Percentiles rank a stretch among this genome's conserved stretches.
These are phyloP conservation scores for Tylochromis polylepis DNA, from an alignment of 2,113 vertebrate species.

Conservation along the genomic window DNA sequence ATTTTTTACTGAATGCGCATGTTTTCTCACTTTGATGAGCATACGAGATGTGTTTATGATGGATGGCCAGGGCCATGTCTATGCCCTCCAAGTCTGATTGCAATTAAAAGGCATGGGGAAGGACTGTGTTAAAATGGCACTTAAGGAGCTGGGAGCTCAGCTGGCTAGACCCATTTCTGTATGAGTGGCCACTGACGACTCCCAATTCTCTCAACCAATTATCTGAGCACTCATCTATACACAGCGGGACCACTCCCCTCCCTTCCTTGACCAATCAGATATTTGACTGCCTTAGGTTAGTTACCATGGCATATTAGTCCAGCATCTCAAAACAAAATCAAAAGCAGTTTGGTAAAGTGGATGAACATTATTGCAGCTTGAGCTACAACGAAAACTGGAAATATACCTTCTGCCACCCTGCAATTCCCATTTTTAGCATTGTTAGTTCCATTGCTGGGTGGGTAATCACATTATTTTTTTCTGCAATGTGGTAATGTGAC, in stretches of 20 bases:
- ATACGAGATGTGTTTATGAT: conserved; percentile 6
- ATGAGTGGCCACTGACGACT: conserved; percentile 62
- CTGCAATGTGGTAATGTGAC: not conserved
- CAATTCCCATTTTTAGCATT: not conserved
- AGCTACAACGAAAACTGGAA: not conserved
- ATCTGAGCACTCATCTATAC: conserved; percentile 67
- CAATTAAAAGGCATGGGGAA: conserved; percentile 67
- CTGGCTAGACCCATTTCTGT: conserved; percentile 57
- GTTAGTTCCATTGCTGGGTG: not conserved
- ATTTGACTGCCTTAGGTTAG: conserved; percentile 55
- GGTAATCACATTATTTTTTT: not conserved
- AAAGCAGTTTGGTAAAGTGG: not conserved
- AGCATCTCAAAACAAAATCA: conserved; percentile 30
- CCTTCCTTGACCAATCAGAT: conserved; percentile 58
- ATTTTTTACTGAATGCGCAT: not conserved
- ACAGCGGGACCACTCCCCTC: conserved; percentile 55
- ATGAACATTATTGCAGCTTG: not conserved
- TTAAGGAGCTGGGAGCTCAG: conserved; percentile 62
- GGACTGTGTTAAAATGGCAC: conserved; percentile 68
- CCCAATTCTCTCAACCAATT: conserved; percentile 69
- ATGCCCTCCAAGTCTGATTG: conserved; percentile 63
- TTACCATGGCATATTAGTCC: conserved; percentile 28
- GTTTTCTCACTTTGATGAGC: not conserved
- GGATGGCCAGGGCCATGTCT: conserved; percentile 3
- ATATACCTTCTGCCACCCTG: not conserved